Percentiles rank a stretch among this genome's conserved stretches.
Evolutionary conservation across 2,113 vertebrate species (phyloP).

Genomic region (Castor canadensis): DNA sequence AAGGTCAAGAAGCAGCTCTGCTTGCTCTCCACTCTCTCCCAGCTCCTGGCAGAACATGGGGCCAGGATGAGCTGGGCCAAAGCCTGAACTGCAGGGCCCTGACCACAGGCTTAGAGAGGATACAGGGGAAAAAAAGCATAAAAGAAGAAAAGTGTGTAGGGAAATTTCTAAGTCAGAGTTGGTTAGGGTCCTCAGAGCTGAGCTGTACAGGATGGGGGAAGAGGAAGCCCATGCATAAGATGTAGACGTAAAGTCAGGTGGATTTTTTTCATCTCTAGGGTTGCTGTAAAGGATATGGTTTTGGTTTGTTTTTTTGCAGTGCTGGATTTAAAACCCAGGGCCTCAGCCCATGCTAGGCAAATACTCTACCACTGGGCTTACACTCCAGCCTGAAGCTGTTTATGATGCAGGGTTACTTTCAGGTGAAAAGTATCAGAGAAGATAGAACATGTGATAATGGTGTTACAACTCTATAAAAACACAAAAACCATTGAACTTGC

Average conservation of each 20-base stretch:
- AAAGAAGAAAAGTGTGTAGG: not conserved
- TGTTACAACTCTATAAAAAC: not conserved
- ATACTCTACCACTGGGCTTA: not conserved
- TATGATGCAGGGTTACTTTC: not conserved
- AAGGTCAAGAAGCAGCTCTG: not conserved
- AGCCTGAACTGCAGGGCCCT: rapidly evolving
- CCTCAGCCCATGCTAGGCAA: not conserved
- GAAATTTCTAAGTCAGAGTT: not conserved
- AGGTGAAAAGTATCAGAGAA: not conserved
- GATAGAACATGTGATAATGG: not conserved
- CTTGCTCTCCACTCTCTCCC: not conserved
- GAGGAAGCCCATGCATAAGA: not conserved
- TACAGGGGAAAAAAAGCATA: not conserved
- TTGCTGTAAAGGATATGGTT: not conserved
- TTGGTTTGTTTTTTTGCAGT: not conserved
- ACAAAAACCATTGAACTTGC: not conserved
- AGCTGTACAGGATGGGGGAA: not conserved
- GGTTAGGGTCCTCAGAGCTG: not conserved
- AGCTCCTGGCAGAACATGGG: not conserved
- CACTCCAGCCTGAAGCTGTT: not conserved
- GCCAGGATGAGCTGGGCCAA: not conserved
- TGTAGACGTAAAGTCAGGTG: not conserved
- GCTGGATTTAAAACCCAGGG: not conserved
- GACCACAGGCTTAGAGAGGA: not conserved
- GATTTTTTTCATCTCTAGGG: not conserved